Percentiles rank a stretch among this genome's conserved stretches.
Conservation (phyloP, 2,888 invertebrate genomes). For the Bimastos eiseni region DNA sequence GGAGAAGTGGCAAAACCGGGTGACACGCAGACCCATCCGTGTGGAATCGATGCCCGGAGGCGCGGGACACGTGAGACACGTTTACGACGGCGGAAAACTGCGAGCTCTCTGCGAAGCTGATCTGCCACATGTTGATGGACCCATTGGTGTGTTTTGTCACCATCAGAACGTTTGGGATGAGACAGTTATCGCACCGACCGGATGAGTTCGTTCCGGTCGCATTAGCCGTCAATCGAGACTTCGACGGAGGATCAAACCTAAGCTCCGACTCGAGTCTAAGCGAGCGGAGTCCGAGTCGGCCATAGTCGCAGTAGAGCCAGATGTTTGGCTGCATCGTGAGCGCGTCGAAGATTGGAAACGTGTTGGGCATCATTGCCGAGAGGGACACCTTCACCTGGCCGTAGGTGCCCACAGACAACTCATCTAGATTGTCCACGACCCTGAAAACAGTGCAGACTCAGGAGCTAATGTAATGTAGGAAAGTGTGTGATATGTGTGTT, state of each 20-base stretch:
- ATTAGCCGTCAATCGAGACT: background rate
- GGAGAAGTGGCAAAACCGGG: constrained; percentile 90
- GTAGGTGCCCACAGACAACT: constrained; percentile 92
- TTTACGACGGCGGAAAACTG: constrained; percentile 90
- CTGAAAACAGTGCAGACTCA: constrained; percentile 62
- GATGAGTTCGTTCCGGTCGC: background rate
- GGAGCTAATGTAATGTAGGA: background rate
- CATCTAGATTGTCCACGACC: constrained; percentile 97
- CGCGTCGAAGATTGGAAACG: constrained; percentile 85
- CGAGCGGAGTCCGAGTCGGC: background rate
- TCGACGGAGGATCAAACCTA: constrained; percentile 45
- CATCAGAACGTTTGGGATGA: constrained; percentile 82
- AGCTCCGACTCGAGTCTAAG: background rate
- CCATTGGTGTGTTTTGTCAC: constrained; percentile 98
- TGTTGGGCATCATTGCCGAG: constrained; percentile 92
- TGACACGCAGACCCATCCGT: constrained; percentile 97
- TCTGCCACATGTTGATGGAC: constrained; percentile 89
- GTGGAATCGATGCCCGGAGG: constrained; percentile 88
- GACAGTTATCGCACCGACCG: constrained; percentile 45
- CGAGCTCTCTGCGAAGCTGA: constrained; percentile 74
- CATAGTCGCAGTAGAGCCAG: constrained; percentile 80
- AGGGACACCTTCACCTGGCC: constrained; percentile 97
- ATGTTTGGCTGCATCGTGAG: constrained; percentile 93
- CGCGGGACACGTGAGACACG: constrained; percentile 91
- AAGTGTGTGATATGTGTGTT: background rate